Conservation (phyloP, 2,888 invertebrate genomes). For the Luperina testacea region DNA sequence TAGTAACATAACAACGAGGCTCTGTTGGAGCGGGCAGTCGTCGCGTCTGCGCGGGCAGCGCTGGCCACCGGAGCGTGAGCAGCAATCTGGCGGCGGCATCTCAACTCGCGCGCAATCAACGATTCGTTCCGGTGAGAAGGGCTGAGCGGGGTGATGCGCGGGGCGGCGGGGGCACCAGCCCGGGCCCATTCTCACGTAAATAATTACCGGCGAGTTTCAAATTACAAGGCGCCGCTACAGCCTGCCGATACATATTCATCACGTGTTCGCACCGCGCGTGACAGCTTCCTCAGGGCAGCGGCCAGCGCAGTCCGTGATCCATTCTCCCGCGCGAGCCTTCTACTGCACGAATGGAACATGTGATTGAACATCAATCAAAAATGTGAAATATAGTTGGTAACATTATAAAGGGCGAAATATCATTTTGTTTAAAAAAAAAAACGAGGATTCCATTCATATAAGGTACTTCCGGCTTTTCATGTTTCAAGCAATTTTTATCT, state of each 20-base stretch:
- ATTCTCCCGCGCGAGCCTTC: conserved; percentile 30
- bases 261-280: conserved; percentile 88
- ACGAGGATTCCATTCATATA: conserved; percentile 7
- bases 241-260: conserved; percentile 89
- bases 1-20: conserved; percentile 51
- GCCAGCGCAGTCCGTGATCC: conserved; percentile 48
- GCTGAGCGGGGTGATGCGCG: conserved; percentile 59
- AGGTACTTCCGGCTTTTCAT: conserved; percentile 30
- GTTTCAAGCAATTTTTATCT: conserved; percentile 18
- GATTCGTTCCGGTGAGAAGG: conserved; percentile 84
- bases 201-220: conserved; percentile 89
- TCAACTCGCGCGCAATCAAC: conserved; percentile 86
- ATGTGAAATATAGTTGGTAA: background rate
- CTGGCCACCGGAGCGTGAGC: conserved; percentile 78
- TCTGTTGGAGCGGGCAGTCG: conserved; percentile 60
- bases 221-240: conserved; percentile 89
- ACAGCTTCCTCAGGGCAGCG: conserved; percentile 87
- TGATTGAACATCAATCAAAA: conserved; percentile 28
- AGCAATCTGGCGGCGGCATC: conserved; percentile 86
- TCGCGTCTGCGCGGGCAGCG: conserved; percentile 62
- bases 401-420: background rate
- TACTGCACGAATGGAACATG: conserved; percentile 28
- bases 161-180: conserved; percentile 68
- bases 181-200: conserved; percentile 88
- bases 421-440: background rate